Percentiles rank a stretch among this genome's conserved stretches.
phyloP scores from a whole-genome alignment of 2,888 invertebrate genomes.

The Orchestes rusci region DNA sequence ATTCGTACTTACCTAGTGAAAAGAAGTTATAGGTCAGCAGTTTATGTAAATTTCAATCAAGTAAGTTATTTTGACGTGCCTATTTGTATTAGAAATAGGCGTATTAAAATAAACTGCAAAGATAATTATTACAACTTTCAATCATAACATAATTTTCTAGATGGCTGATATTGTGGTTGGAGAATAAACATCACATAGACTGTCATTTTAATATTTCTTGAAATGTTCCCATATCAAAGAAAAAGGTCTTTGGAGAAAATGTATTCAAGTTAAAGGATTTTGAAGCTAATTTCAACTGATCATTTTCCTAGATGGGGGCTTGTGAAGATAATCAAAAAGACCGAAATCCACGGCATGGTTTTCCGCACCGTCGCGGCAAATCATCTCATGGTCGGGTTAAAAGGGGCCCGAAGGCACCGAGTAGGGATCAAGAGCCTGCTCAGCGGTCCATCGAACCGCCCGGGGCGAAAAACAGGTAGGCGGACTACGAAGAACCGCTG shows the following conservation, averaged over 20 bases:
- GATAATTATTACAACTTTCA: too few relatives aligned
- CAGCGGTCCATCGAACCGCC: conserved; percentile 12
- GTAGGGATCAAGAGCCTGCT: conserved; percentile 21
- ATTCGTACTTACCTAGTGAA: too few relatives aligned
- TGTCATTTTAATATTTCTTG: too few relatives aligned
- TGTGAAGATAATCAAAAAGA: not conserved
- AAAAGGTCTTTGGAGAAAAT: not conserved
- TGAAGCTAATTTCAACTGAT: too few relatives aligned
- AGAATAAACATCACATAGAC: too few relatives aligned
- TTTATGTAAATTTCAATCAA: too few relatives aligned
- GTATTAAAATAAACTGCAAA: too few relatives aligned
- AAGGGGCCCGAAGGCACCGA: conserved; percentile 13
- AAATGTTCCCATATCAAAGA: not conserved
- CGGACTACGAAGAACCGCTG: conserved; percentile 17
- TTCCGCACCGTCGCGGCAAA: conserved; percentile 20
- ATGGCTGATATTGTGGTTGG: too few relatives aligned
- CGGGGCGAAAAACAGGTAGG: conserved; percentile 18
- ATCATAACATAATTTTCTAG: too few relatives aligned
- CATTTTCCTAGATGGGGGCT: not conserved
- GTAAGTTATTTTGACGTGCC: too few relatives aligned
- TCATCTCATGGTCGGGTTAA: conserved; percentile 9
- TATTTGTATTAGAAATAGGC: too few relatives aligned
- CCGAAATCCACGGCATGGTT: conserved; percentile 9
- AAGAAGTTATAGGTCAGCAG: too few relatives aligned
- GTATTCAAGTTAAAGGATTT: not conserved